Percentiles rank a stretch among this genome's conserved stretches.
These are phyloP conservation scores for Drosophila ustulata DNA, from an alignment of 2,888 invertebrate species.

Conservation along the genomic window DNA sequence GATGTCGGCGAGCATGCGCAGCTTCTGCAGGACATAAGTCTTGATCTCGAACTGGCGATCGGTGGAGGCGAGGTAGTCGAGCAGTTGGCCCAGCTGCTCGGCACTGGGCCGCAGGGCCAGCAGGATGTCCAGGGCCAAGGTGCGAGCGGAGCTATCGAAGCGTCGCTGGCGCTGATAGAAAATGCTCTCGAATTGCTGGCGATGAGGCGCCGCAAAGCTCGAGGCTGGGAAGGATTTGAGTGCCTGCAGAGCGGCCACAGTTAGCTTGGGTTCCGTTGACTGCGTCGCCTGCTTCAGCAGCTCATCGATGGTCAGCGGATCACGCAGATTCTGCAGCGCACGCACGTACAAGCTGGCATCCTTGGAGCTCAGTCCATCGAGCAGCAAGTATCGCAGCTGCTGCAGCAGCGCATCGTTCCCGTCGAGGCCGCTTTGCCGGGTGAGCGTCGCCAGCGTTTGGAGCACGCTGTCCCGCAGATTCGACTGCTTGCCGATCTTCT, in stretches of 20 bases:
- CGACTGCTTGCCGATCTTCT: conserved; percentile 86
- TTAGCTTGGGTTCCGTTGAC: conserved; percentile 86
- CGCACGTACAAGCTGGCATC: conserved; percentile 86
- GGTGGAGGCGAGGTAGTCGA: conserved; percentile 85
- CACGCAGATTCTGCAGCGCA: conserved; percentile 89
- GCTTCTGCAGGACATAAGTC: conserved; percentile 88
- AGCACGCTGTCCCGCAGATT: conserved; percentile 89
- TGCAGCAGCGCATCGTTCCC: conserved; percentile 61
- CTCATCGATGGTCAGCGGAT: conserved; percentile 87
- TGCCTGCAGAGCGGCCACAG: conserved; percentile 89
- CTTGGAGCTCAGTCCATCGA: conserved; percentile 81
- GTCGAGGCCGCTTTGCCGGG: conserved; percentile 85
- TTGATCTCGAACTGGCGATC: conserved; percentile 88
- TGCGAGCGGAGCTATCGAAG: conserved; percentile 90
- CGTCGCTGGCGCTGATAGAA: conserved; percentile 87
- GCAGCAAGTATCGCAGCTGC: conserved; percentile 80
- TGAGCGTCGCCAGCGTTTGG: conserved; percentile 88
- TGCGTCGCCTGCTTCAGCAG: conserved; percentile 86
- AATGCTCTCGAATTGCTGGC: conserved; percentile 86
- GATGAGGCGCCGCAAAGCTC: conserved; percentile 83
- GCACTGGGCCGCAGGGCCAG: conserved; percentile 87
- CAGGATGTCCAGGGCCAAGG: conserved; percentile 89
- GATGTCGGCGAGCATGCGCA: conserved; percentile 87
- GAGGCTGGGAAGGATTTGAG: conserved; percentile 86
- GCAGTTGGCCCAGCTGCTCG: conserved; percentile 86